Conservation (phyloP, 2,113 vertebrate genomes). For the Elanoides forficatus region DNA sequence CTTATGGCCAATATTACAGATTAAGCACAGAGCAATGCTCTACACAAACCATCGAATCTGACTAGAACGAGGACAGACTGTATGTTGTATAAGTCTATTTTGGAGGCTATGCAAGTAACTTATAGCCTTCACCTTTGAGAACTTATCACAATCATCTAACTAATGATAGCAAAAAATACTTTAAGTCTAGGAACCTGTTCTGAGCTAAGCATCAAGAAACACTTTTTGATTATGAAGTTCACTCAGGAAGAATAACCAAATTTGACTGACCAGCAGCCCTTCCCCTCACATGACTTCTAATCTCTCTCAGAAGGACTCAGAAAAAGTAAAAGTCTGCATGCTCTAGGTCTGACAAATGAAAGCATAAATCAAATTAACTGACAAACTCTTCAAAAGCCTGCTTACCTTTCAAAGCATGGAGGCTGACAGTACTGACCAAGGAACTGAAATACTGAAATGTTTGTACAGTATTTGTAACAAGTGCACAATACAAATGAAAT, state of each 20-base stretch:
- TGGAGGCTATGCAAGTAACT: neutral
- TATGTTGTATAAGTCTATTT: neutral
- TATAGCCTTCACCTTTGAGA: neutral
- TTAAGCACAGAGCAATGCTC: slow-evolving; percentile 37
- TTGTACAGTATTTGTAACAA: neutral
- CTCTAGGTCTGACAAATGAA: neutral
- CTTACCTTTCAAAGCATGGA: neutral
- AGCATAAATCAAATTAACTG: neutral
- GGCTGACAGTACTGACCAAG: neutral
- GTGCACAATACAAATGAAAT: neutral
- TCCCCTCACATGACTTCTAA: neutral
- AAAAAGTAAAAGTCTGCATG: neutral
- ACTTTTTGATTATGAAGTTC: neutral
- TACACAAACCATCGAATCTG: neutral
- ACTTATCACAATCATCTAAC: neutral
- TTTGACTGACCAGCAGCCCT: neutral
- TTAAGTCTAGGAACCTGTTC: neutral
- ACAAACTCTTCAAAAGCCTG: neutral
- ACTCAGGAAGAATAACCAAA: neutral
- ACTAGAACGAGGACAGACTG: neutral
- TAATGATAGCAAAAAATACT: neutral
- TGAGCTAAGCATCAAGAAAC: neutral
- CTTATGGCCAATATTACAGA: slow-evolving; percentile 57
- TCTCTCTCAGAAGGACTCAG: neutral
- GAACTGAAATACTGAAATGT: neutral